Evolutionary conservation across 1,140 invertebrate genomes (phyloP).

Genomic region (Papilio aristodemus): DNA sequence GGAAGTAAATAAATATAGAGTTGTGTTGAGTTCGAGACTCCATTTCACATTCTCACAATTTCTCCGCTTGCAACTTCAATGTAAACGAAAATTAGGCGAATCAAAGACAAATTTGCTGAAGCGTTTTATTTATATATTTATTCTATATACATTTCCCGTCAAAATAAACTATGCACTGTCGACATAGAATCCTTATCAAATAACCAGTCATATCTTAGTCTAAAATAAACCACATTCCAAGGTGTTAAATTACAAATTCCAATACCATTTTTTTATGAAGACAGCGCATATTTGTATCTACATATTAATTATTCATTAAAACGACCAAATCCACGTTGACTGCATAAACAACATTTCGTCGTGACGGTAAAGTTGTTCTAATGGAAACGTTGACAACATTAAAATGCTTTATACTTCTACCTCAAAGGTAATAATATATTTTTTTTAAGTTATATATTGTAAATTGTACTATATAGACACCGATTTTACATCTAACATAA

Average conservation of each 20-base stretch:
- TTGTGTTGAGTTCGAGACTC: no score
- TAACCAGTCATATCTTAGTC: background rate
- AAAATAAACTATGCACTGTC: conserved; percentile 11
- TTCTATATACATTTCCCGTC: conserved; percentile 13
- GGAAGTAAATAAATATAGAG: no score
- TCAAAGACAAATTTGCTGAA: conserved; percentile 7
- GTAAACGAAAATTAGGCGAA: background rate
- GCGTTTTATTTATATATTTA: conserved; percentile 6
- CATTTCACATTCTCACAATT: no score
- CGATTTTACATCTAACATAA: no score
- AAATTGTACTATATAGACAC: background rate
- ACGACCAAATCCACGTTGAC: background rate
- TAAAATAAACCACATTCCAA: background rate
- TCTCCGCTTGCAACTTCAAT: background rate
- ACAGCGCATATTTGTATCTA: conserved; percentile 15
- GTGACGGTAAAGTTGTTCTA: background rate
- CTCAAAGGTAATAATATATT: no score
- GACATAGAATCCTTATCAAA: background rate
- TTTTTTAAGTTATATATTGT: background rate
- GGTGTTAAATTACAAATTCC: conserved; percentile 9
- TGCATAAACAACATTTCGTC: background rate
- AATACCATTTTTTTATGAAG: background rate
- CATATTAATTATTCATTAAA: conserved; percentile 2
- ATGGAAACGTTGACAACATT: conserved; percentile 6
- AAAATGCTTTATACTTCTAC: background rate